Percentiles rank a stretch among this genome's conserved stretches.
Evolutionary conservation across 2,888 invertebrate species (phyloP).

Genomic region (Portevinia maculata): DNA sequence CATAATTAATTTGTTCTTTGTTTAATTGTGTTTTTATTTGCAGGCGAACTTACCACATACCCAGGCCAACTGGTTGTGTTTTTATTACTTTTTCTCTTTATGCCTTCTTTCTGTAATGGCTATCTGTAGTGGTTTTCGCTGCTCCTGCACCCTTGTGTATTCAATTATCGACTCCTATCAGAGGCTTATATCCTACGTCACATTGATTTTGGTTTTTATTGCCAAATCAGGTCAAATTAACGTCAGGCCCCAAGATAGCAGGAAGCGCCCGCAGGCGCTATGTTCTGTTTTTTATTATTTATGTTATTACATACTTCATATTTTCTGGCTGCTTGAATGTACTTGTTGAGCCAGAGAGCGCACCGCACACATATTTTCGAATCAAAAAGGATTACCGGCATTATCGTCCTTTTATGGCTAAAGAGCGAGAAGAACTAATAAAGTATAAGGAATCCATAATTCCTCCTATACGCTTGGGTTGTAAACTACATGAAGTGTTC

Average conservation of each 20-base stretch:
- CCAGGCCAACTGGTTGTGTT: neutral
- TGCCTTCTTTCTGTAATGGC: neutral
- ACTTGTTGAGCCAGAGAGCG: constrained; percentile 49
- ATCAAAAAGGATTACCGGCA: constrained; percentile 55
- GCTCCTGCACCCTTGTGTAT: constrained; percentile 11
- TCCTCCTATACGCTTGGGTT: neutral
- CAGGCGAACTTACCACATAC: constrained; percentile 42
- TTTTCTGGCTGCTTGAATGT: constrained; percentile 20
- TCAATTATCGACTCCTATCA: constrained; percentile 45
- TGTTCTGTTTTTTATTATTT: constrained; percentile 41
- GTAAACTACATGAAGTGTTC: neutral
- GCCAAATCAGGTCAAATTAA: constrained; percentile 65
- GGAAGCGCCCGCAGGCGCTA: neutral
- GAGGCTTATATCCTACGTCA: constrained; percentile 48
- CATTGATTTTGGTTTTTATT: constrained; percentile 68
- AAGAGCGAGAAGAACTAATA: constrained; percentile 59
- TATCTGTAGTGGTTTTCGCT: constrained; percentile 12
- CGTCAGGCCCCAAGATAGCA: constrained; percentile 33
- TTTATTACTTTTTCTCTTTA: neutral
- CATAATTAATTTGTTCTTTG: constrained; percentile 71
- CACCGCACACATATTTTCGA: constrained; percentile 20
- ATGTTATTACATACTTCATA: constrained; percentile 52
- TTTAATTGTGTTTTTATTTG: constrained; percentile 73
- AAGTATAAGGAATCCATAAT: constrained; percentile 68
- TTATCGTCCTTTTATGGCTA: constrained; percentile 37